These are phyloP conservation scores for Gallirallus australis DNA, from an alignment of 2,797 vertebrate genomes.

Conservation along the genomic window DNA sequence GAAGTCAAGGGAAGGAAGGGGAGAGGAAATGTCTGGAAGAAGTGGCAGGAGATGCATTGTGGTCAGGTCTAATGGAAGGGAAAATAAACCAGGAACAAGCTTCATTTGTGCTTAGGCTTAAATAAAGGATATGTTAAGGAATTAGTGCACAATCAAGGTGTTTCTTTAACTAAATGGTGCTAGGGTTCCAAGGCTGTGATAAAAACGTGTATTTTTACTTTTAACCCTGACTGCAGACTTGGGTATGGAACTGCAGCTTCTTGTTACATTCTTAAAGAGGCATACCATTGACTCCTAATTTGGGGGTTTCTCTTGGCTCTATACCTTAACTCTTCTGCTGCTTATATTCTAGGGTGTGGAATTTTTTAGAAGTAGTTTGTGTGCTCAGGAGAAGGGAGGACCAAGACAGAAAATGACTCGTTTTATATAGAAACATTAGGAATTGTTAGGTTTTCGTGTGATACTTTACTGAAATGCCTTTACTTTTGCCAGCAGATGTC, in stretches of 20 bases:
- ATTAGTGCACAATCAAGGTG: not conserved
- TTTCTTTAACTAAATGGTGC: not conserved
- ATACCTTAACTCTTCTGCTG: not conserved
- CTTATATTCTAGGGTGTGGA: not conserved
- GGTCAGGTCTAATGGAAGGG: not conserved
- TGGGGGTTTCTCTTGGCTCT: not conserved
- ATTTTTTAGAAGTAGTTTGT: not conserved
- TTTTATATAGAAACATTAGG: not conserved
- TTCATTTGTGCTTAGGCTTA: not conserved
- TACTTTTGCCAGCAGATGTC: constrained; percentile 77
- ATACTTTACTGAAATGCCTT: constrained; percentile 1
- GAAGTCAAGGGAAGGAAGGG: not conserved
- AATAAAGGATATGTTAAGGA: not conserved
- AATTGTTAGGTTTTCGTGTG: not conserved
- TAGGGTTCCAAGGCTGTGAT: not conserved
- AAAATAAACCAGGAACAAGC: not conserved
- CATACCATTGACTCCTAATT: not conserved
- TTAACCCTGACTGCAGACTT: not conserved
- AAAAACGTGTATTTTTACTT: not conserved
- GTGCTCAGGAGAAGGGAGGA: not conserved
- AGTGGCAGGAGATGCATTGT: not conserved
- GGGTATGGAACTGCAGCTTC: not conserved
- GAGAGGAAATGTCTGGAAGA: not conserved
- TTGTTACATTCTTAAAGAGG: not conserved
- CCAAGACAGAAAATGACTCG: not conserved